Evolutionary conservation across 2,888 invertebrate genomes (phyloP).

Genomic region (Herminia tarsipennalis): DNA sequence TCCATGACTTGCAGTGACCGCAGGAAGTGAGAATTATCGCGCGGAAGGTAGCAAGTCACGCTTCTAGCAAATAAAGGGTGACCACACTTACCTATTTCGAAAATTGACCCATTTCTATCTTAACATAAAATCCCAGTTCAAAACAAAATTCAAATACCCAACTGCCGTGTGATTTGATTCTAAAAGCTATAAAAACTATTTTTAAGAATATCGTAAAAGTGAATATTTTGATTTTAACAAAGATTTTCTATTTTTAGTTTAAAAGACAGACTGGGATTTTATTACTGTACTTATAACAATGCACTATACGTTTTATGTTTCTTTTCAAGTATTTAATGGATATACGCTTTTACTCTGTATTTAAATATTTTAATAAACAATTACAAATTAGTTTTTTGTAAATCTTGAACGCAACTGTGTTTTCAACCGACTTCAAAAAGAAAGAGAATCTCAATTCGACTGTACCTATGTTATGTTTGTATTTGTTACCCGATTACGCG

Average conservation of each 20-base stretch:
- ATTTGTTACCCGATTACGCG: too few species aligned
- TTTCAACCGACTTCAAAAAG: too few species aligned
- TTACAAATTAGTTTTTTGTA: too few species aligned
- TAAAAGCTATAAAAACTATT: constrained; percentile 6
- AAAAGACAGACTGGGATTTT: too few species aligned
- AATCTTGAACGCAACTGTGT: too few species aligned
- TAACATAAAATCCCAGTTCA: background rate
- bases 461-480: too few species aligned
- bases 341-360: too few species aligned
- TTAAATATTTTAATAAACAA: too few species aligned
- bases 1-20: constrained; percentile 64
- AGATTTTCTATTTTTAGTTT: background rate
- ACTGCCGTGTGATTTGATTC: background rate
- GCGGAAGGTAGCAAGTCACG: constrained; percentile 55
- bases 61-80: constrained; percentile 10
- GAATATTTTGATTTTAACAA: constrained; percentile 8
- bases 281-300: too few species aligned
- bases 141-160: background rate
- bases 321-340: too few species aligned
- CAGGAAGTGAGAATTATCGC: constrained; percentile 56
- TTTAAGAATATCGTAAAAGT: constrained; percentile 2
- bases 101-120: background rate
- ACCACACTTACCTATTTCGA: background rate
- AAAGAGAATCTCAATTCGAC: too few species aligned
- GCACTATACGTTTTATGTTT: too few species aligned